Evolutionary conservation across 2,113 vertebrate species (phyloP).

Genomic region (Dromaius novaehollandiae): DNA sequence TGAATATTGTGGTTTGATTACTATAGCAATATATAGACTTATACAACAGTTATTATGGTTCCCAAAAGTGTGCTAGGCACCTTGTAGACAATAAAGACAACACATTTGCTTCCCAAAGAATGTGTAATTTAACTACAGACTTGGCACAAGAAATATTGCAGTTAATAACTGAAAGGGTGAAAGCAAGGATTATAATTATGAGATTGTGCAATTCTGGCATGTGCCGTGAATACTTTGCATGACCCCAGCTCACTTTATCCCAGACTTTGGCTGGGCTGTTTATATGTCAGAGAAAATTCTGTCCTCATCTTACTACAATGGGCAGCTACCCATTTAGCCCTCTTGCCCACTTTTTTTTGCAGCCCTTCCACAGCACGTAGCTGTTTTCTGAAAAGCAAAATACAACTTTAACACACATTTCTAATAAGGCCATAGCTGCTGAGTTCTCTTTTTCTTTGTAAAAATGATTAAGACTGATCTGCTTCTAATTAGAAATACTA

Average conservation of each 20-base stretch:
- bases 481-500: neutral
- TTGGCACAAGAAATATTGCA: neutral
- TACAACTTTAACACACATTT: neutral
- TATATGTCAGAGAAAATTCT: conserved; percentile 26
- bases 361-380: neutral
- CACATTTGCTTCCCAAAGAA: conserved; percentile 3
- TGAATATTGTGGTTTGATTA: neutral
- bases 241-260: conserved; percentile 36
- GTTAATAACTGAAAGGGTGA: conserved; percentile 20
- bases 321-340: neutral
- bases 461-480: neutral
- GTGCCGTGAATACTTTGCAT: conserved; percentile 16
- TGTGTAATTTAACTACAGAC: neutral
- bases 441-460: neutral
- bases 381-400: neutral
- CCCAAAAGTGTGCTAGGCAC: neutral
- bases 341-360: neutral
- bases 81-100: neutral
- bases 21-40: neutral
- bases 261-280: conserved; percentile 15
- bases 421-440: neutral
- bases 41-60: neutral
- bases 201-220: conserved; percentile 32
- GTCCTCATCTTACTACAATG: neutral
- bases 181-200: neutral